phyloP scores from a whole-genome alignment of 2,797 vertebrate species.

The Acipenser ruthenus region DNA sequence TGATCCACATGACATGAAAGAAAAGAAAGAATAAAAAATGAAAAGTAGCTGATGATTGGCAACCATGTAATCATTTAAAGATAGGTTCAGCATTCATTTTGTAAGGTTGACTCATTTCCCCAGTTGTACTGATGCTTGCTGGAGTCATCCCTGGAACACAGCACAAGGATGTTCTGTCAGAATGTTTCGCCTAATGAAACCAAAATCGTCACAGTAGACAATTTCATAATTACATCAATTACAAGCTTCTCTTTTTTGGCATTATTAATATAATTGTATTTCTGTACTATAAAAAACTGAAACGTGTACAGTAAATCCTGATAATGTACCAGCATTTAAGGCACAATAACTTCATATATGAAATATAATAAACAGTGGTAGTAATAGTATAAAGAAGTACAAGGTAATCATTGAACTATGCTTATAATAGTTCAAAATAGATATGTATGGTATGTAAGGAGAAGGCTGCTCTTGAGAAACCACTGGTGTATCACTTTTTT shows the following conservation, averaged over 20 bases:
- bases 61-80: constrained; percentile 59
- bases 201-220: constrained; percentile 71
- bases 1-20: constrained; percentile 52
- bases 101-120: constrained; percentile 26
- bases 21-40: constrained; percentile 24
- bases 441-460: no score
- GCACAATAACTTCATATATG: no score
- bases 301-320: constrained; percentile 15
- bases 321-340: no score
- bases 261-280: constrained; percentile 59
- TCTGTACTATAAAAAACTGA: constrained; percentile 52
- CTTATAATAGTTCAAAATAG: no score
- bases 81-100: constrained; percentile 30
- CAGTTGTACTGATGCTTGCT: constrained; percentile 45
- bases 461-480: no score
- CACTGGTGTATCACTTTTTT: no score
- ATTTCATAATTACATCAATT: constrained; percentile 78
- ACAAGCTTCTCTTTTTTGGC: constrained; percentile 70
- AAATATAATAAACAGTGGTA: no score
- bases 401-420: no score
- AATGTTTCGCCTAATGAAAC: constrained; percentile 73
- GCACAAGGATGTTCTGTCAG: constrained; percentile 59
- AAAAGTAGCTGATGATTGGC: constrained; percentile 46
- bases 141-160: constrained; percentile 55
- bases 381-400: no score